These are phyloP conservation scores for Cisticola juncidis DNA, from an alignment of 2,113 vertebrate species.

Conservation along the genomic window DNA sequence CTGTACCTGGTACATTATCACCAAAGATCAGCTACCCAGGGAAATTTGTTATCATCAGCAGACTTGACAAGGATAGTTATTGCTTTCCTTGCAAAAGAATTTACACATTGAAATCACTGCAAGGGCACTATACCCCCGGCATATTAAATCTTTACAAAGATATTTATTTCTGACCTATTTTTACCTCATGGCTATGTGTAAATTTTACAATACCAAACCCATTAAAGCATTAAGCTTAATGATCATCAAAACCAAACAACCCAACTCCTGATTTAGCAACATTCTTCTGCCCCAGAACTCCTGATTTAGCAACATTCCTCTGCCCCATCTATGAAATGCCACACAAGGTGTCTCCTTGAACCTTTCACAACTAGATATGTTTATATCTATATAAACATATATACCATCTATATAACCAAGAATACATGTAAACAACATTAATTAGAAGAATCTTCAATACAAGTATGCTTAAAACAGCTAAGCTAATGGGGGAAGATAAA, in stretches of 20 bases:
- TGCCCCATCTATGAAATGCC: not conserved
- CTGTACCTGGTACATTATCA: not conserved
- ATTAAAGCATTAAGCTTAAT: not conserved
- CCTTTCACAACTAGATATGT: not conserved
- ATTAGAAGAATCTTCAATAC: not conserved
- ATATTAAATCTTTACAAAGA: not conserved
- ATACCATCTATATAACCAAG: not conserved
- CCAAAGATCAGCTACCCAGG: not conserved
- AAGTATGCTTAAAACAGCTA: not conserved
- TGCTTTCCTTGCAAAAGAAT: not conserved
- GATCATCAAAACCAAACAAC: not conserved
- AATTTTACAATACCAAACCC: not conserved
- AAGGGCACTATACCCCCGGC: not conserved
- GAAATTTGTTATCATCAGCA: not conserved
- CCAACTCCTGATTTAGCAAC: not conserved
- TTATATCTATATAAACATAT: not conserved
- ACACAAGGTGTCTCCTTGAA: not conserved
- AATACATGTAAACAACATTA: not conserved
- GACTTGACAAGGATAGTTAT: not conserved
- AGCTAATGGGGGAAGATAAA: not conserved
- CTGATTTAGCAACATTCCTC: not conserved
- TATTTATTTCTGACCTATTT: not conserved
- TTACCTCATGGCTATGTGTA: not conserved
- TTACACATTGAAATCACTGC: not conserved
- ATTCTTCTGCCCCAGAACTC: not conserved